phyloP scores from a whole-genome alignment of 2,797 vertebrate genomes.

The Kryptopterus vitreolus region DNA sequence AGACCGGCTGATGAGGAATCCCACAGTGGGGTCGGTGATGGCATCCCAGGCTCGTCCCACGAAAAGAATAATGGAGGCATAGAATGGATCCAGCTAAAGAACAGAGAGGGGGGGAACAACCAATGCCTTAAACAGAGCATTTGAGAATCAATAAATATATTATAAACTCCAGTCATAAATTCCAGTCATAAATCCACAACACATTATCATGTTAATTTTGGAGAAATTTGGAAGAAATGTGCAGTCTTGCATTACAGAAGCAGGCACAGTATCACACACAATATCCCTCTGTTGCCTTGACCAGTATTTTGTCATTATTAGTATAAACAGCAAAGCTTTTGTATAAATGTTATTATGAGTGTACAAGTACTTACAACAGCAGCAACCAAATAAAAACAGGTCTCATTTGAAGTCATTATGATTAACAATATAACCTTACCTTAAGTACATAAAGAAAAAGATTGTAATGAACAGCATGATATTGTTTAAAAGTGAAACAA shows the following conservation, averaged over 20 bases:
- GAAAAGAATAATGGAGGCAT: constrained; percentile 95
- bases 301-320: background rate
- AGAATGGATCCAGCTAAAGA: constrained; percentile 84
- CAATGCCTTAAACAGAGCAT: background rate
- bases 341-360: background rate
- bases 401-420: background rate
- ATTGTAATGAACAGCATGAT: background rate
- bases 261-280: background rate
- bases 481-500: background rate
- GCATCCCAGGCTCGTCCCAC: constrained; percentile 94
- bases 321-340: background rate
- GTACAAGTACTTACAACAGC: background rate
- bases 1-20: constrained; percentile 91
- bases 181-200: background rate
- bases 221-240: background rate
- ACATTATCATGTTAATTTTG: background rate
- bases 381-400: background rate
- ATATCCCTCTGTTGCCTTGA: background rate
- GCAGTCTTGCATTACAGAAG: background rate
- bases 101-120: background rate
- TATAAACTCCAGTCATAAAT: background rate
- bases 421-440: background rate
- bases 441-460: background rate
- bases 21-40: constrained; percentile 91
- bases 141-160: background rate